Conservation (phyloP, 2,113 vertebrate species). For the Nipponia nippon region DNA sequence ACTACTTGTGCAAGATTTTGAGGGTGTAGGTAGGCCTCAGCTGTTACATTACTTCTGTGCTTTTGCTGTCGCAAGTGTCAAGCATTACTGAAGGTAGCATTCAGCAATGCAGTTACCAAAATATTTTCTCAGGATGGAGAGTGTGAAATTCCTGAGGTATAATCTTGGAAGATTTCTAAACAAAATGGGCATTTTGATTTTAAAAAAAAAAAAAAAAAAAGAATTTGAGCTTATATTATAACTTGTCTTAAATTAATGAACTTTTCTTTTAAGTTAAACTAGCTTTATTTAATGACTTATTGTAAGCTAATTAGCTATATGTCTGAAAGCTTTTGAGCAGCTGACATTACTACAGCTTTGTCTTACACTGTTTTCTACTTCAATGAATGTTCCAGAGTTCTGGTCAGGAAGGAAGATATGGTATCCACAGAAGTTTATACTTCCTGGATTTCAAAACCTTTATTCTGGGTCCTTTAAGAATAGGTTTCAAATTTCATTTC, state of each 20-base stretch:
- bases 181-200: neutral
- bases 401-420: constrained; percentile 4
- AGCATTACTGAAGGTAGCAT: neutral
- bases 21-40: neutral
- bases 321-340: neutral
- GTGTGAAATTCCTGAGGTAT: neutral
- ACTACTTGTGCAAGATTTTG: neutral
- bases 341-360: neutral
- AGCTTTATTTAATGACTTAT: neutral
- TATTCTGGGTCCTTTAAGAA: neutral
- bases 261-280: neutral
- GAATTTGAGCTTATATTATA: neutral
- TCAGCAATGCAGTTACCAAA: neutral
- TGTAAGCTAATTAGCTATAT: neutral
- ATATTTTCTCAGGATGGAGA: neutral
- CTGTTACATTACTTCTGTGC: neutral
- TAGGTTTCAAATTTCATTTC: constrained; percentile 26
- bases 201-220: neutral
- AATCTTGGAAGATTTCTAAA: neutral
- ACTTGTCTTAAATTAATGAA: neutral
- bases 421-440: neutral
- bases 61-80: neutral
- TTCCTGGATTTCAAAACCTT: constrained; percentile 32
- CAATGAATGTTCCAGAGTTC: neutral
- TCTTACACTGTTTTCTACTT: neutral